phyloP scores from a whole-genome alignment of 2,888 invertebrate genomes.

The Taphrorychus bicolor region DNA sequence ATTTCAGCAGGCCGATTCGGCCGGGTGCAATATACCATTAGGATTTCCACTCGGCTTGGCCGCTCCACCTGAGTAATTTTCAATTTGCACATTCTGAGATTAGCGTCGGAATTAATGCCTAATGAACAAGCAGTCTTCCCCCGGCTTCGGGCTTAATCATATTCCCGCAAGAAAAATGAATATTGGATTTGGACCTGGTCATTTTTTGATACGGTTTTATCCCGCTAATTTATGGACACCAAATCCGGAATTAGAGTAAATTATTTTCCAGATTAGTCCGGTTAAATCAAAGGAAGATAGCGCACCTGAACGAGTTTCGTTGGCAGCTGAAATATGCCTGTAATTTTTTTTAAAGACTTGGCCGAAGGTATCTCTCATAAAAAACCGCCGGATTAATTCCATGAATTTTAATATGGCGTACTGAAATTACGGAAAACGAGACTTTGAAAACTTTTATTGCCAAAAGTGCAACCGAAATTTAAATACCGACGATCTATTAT shows the following conservation, averaged over 20 bases:
- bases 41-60: conserved; percentile 56
- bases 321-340: neutral
- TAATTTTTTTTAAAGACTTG: neutral
- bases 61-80: conserved; percentile 57
- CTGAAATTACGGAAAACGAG: conserved; percentile 38
- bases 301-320: neutral
- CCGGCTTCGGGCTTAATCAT: conserved; percentile 34
- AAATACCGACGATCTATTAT: conserved; percentile 35
- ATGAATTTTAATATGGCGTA: conserved; percentile 39
- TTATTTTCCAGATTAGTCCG: conserved; percentile 7
- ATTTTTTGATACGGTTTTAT: conserved; percentile 28
- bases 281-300: neutral
- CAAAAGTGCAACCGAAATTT: conserved; percentile 38
- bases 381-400: conserved; percentile 8
- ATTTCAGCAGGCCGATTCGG: conserved; percentile 2
- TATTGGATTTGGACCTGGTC: conserved; percentile 20
- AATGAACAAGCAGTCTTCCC: conserved; percentile 52
- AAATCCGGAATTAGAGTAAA: conserved; percentile 24
- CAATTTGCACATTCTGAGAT: conserved; percentile 56
- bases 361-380: neutral
- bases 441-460: conserved; percentile 40
- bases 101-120: conserved; percentile 56
- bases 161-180: conserved; percentile 39
- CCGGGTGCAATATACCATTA: conserved; percentile 46
- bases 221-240: conserved; percentile 26